Base-by-base conservation (phyloP, 2,113 vertebrate genomes). In the Vimba vimba region DNA sequence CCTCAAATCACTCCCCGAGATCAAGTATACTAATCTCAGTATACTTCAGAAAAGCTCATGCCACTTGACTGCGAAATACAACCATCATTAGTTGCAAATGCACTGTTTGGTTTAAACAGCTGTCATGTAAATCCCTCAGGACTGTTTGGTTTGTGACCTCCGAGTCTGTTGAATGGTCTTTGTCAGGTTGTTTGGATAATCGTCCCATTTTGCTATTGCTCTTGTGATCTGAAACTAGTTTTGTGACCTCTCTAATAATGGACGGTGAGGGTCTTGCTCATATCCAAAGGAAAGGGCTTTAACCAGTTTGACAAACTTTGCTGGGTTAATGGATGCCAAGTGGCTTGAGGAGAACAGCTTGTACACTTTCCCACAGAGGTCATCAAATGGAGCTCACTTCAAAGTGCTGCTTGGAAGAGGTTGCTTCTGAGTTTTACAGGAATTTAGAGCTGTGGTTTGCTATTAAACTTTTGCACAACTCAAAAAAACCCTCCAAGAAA, bases 21-120 rank as follows among this genome's bases (percentile, higher is more conserved):
- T 55, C 47, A 55, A 19, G n/a, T 30, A 27, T 30, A 55, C 3
- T 7, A 43, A 43, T 43, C 43, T 43, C 43, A 43, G 25, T 52
- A 27, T 45, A 80, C 59, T 10, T 64, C n/a, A 27, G 3, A 64
- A 45, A 12, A 64, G 4, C 13, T 80, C 3, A n/a, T 23, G 23
- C 39, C 15, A 45, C 78, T 64, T 64, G 59, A 80, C 60, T 66
- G 25, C 50, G 21, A 27, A 64, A 80, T 66, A 17, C 33, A 50
- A 60, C 55, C 27, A 45, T 57, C 75, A 27, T 79, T 71, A 75
- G 27, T 36, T 33, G 73, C 4, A 17, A 52, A 13, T 71, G 11
- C 45, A 55, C 45, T 79, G 60, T 71, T 59, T 23, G 85, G 64
- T 86, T 86, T 69, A 66, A 76, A 84, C 85, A 80, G 81, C 81